Evolutionary conservation across 1,140 invertebrate species (phyloP).

Genomic region (Panulirus ornatus): DNA sequence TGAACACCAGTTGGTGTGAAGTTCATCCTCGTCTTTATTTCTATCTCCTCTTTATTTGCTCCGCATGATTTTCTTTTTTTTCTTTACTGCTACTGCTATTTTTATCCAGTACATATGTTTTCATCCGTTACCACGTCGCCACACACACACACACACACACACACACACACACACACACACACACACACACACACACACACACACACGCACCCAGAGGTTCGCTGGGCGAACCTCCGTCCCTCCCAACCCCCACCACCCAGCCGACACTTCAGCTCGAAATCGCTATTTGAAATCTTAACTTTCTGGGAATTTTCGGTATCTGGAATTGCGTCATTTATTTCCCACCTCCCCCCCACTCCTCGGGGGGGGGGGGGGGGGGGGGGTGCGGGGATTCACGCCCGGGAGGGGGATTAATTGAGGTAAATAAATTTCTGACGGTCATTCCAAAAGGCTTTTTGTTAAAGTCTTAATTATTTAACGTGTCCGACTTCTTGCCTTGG

Average conservation of each 20-base stretch:
- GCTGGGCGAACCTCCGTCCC: not conserved
- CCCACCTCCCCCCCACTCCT: no score
- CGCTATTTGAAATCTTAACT: constrained; percentile 14
- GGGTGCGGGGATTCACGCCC: not conserved
- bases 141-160: constrained; percentile 7
- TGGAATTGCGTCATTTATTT: constrained; percentile 8
- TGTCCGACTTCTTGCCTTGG: not conserved
- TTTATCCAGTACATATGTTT: not conserved
- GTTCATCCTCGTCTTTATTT: not conserved
- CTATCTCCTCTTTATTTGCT: not conserved
- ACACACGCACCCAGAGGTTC: not conserved
- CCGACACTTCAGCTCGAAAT: not conserved
- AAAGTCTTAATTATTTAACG: not conserved
- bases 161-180: constrained; percentile 7
- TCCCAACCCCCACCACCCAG: not conserved
- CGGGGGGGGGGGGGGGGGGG: no score
- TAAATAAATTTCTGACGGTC: not conserved
- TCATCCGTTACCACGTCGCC: not conserved
- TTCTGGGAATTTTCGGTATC: constrained; percentile 4
- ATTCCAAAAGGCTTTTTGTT: not conserved
- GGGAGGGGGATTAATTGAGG: not conserved
- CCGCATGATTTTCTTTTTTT: not conserved
- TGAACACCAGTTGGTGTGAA: not conserved
- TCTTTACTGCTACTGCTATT: not conserved
- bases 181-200: not conserved